Evolutionary conservation across 53 echinoderm and acorn worm genomes (phyloP), one percentile per base, ranked within the genome.

Genomic region (Actinopyga echinites): DNA sequence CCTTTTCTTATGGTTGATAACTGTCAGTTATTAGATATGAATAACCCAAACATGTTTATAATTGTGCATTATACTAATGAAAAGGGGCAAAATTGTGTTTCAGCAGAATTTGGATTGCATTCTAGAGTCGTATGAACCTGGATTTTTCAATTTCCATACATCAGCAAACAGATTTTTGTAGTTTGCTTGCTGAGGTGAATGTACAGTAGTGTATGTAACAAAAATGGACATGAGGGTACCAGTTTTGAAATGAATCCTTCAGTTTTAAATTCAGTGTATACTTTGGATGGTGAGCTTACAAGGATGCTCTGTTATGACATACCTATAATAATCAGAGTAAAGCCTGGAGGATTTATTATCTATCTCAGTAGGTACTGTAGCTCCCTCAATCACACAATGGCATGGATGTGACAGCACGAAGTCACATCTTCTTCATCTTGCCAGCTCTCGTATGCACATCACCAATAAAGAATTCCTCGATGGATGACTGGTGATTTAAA

Each of bases 231-330:
- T n/a, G n/a, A n/a, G n/a, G n/a, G n/a, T 29, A 62, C 62, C 62
- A 11, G 62, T 5, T 11, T 5, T 35, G 40, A 37, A 34, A 35
- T 23, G 33, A 4, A 69, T 69, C 69, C 69, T 3, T 35, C 0
- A 17, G 69, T 36, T 69, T 30, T 69, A 69, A 69, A 38, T 42
- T 75, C n/a, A 62, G 55, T 19, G 22, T 49, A 62, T 25, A 24
- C 54, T 17, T 25, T 23, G 28, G 24, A 11, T 30, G 30, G 38
- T 13, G 49, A 43, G 45, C 24, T 24, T 38, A 29, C 75, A 53
- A 29, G 75, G 43, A 75, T 75, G 75, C 75, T 44, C 28, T 75
- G 75, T 75, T 75, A 75, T 75, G 75, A 75, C 75, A 75, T 75
- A 29, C 15, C 49, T 75, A 49, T 53, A 75, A 75, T 75, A 75